Percentiles rank a stretch among this genome's conserved stretches.
Conservation (phyloP, 2,888 invertebrate genomes). For the Slavum lentiscoides region DNA sequence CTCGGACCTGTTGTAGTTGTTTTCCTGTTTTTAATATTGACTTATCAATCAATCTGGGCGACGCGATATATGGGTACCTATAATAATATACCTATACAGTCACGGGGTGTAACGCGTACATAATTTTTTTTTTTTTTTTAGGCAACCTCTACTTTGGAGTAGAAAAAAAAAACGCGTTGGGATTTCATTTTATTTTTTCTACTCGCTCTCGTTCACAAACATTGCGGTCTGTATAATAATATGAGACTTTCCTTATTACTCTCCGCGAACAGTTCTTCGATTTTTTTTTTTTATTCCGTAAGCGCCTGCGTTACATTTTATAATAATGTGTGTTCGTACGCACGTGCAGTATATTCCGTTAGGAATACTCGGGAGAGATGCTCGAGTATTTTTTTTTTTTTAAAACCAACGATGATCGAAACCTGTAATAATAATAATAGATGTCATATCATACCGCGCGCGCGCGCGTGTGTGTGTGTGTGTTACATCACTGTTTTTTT, state of each 20-base stretch:
- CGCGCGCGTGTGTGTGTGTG: too few species aligned
- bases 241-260: slow-evolving; percentile 19
- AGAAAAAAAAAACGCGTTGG: not conserved
- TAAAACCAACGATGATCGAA: slow-evolving; percentile 8
- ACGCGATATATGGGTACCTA: not conserved
- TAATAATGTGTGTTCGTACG: not conserved
- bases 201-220: not conserved
- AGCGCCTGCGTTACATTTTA: not conserved
- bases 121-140: not conserved
- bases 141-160: not conserved
- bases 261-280: not conserved
- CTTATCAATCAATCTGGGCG: slow-evolving; percentile 44
- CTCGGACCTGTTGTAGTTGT: slow-evolving; percentile 33
- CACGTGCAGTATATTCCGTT: not conserved
- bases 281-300: not conserved
- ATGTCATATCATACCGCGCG: slow-evolving; percentile 18
- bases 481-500: slow-evolving; percentile 29
- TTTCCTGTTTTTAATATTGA: slow-evolving; percentile 50
- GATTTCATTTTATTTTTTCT: not conserved
- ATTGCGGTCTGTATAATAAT: not conserved
- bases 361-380: not conserved
- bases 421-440: slow-evolving; percentile 3
- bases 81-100: not conserved
- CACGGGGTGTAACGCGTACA: slow-evolving; percentile 5
- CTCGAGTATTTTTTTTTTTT: too few species aligned